Evolutionary conservation across 1,140 invertebrate genomes (phyloP).

Genomic region (Scaptomyza montana): DNA sequence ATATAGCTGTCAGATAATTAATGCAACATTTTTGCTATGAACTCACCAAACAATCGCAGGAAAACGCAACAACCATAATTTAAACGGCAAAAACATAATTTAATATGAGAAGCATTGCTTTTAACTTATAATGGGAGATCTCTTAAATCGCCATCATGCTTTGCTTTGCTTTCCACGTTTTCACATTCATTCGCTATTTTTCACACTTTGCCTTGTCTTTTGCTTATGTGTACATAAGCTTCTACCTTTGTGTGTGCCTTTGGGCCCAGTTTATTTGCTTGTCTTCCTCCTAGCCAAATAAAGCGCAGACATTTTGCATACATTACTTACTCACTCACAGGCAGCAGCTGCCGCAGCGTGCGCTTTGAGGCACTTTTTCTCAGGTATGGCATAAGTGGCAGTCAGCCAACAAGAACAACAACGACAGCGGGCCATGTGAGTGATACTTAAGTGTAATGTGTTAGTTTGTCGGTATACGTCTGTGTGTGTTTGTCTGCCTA

Average conservation of each 20-base stretch:
- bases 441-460: conserved; percentile 68
- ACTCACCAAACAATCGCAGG: conserved; percentile 27
- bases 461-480: not conserved
- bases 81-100: conserved; percentile 52
- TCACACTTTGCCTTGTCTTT: conserved; percentile 41
- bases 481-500: conserved; percentile 16
- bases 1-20: conserved; percentile 41
- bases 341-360: conserved; percentile 10
- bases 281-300: conserved; percentile 57
- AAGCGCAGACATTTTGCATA: conserved; percentile 63
- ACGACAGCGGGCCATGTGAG: conserved; percentile 71
- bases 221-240: not conserved
- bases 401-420: conserved; percentile 39
- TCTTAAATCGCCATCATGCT: conserved; percentile 7
- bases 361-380: conserved; percentile 47
- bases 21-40: conserved; percentile 19
- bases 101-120: conserved; percentile 62
- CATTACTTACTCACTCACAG: conserved; percentile 19
- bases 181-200: conserved; percentile 21
- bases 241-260: conserved; percentile 14
- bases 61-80: conserved; percentile 54
- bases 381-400: conserved; percentile 45
- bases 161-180: conserved; percentile 24
- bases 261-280: conserved; percentile 66
- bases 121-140: conserved; percentile 51